phyloP scores from a whole-genome alignment of 2,888 invertebrate genomes.

The Dasypogon diadema region DNA sequence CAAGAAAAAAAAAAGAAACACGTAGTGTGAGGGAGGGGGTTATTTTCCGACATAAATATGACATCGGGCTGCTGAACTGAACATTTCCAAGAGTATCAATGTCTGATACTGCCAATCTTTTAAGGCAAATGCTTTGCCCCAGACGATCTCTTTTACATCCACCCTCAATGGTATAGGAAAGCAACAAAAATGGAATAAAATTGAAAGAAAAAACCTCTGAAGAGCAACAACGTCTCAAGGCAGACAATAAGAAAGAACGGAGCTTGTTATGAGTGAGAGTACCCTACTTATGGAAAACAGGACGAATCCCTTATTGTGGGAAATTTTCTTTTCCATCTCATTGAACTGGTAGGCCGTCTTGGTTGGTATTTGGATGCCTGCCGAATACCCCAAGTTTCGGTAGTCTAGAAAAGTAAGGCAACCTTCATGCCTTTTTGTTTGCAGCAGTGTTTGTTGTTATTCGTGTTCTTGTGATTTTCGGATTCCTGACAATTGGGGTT shows the following conservation, averaged over 20 bases:
- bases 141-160: conserved; percentile 6
- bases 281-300: conserved; percentile 44
- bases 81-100: conserved; percentile 42
- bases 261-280: conserved; percentile 38
- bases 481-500: conserved; percentile 26
- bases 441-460: conserved; percentile 21
- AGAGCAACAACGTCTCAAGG: conserved; percentile 40
- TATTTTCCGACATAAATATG: conserved; percentile 53
- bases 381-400: neutral
- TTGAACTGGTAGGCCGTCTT: conserved; percentile 41
- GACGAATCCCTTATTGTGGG: conserved; percentile 54
- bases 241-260: conserved; percentile 31
- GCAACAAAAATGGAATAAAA: conserved; percentile 44
- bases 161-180: conserved; percentile 21
- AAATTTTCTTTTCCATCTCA: conserved; percentile 57
- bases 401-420: neutral
- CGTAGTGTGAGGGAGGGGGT: neutral
- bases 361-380: neutral
- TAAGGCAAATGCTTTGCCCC: conserved; percentile 44
- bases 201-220: conserved; percentile 6
- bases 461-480: conserved; percentile 17
- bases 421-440: conserved; percentile 35
- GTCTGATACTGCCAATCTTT: conserved; percentile 47
- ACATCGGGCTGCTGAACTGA: conserved; percentile 52
- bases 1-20: conserved; percentile 10